These are phyloP conservation scores for Trichogramma evanescens DNA, from an alignment of 2,888 invertebrate species.

Conservation along the genomic window DNA sequence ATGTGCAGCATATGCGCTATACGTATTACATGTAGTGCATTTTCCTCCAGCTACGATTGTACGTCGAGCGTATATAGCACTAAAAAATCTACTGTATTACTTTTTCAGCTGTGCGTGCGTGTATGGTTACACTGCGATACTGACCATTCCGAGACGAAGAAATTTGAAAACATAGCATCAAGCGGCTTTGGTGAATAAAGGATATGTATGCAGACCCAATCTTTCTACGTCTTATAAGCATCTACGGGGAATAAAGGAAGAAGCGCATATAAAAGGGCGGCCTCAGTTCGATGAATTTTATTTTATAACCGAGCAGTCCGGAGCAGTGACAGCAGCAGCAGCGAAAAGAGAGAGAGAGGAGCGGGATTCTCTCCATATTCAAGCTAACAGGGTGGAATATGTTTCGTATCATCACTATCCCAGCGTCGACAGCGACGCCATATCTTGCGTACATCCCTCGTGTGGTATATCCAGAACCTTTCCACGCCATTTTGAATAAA, in stretches of 20 bases:
- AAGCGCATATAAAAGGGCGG: conserved; percentile 24
- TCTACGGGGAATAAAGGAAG: background rate
- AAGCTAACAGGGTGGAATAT: conserved; percentile 44
- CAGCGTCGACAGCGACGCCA: conserved; percentile 25
- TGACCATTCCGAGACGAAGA: background rate
- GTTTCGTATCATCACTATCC: conserved; percentile 46
- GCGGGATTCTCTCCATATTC: conserved; percentile 10
- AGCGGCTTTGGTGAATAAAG: too few species aligned
- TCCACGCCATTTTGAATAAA: conserved; percentile 47
- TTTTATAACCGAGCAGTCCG: conserved; percentile 41
- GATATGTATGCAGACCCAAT: too few species aligned
- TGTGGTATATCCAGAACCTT: background rate
- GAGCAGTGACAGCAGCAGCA: conserved; percentile 17
- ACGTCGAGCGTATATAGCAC: too few species aligned
- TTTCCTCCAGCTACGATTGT: too few species aligned
- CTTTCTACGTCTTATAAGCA: too few species aligned
- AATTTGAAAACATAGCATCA: background rate
- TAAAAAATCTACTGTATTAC: too few species aligned
- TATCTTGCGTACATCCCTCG: conserved; percentile 25
- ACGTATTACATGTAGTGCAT: too few species aligned
- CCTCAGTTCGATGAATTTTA: conserved; percentile 44
- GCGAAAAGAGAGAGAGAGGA: background rate
- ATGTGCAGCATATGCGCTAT: too few species aligned
- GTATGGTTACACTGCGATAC: too few species aligned
- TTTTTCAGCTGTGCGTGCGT: too few species aligned